Base-by-base conservation (phyloP, 2,888 invertebrate species). In the Pristionchus exspectatus region DNA sequence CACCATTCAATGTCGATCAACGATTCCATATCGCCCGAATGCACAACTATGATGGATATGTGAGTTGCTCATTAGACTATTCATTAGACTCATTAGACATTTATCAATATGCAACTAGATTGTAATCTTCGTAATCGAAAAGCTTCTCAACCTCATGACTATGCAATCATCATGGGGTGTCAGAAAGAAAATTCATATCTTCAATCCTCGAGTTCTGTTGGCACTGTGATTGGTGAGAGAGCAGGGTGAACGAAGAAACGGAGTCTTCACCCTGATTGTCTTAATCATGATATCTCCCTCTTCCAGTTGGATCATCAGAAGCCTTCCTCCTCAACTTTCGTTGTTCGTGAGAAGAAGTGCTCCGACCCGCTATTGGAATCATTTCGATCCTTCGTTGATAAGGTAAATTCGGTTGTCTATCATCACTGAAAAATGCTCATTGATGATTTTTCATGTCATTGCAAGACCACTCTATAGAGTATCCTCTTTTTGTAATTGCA, bases 1-100 rank as follows among this genome's bases (percentile, higher is more conserved):
- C 89, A 0, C 89, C 89, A 38, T 89, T 89, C 89, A 83, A 83
- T 50, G 50, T 66, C 89, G 83, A 89, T 30, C 89, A 89, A 63
- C 89, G 81, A 38, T 89, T 89, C 54, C 89, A 89, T 50, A 81
- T 89, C 83, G 24, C 56, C 10, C 89, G 27, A 9, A 63, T 89
- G 63, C 63, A 30, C 63, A 21, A 21, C 38, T 89, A 89, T 44
- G 38, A 89, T 50, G 89, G 89, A 10, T 89, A 89, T 83, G 89
- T 89, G 56, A 89, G 88, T 77, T 12, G 30, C 33, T 56, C 16
- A 14, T 24, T 3, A 5, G 38, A 3, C 38, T 38, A 38, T 38
- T 38, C 38, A 38, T 38, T 38, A 38, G 38, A 38, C 38, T 38
- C 38, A 38, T 38, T 38, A 38, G 38, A 38, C 38, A 38, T 38